Conservation (phyloP, 2,113 vertebrate genomes). For the Arizona elegans region DNA sequence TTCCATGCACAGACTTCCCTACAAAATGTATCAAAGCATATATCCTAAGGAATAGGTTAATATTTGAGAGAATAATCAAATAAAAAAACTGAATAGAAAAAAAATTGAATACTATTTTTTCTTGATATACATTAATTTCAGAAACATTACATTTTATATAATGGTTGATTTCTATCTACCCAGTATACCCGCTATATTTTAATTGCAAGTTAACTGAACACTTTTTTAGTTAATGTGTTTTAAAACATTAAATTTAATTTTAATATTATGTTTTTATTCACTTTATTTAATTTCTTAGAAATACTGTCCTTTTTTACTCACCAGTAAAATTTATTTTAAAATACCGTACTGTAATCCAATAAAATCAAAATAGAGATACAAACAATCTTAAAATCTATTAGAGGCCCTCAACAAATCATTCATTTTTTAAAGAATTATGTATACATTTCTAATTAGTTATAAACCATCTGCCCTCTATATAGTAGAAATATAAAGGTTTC, state of each 20-base stretch:
- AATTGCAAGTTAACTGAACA: background rate
- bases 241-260: background rate
- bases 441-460: background rate
- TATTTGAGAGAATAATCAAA: background rate
- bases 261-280: background rate
- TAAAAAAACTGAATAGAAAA: background rate
- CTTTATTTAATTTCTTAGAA: background rate
- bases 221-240: background rate
- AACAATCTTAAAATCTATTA: background rate
- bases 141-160: background rate
- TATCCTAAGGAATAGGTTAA: background rate
- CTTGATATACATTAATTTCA: background rate
- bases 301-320: background rate
- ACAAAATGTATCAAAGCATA: background rate
- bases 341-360: background rate
- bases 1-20: background rate
- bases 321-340: background rate
- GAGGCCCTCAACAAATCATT: background rate
- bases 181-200: background rate
- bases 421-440: background rate
- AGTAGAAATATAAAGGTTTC: background rate
- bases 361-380: background rate
- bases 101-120: background rate
- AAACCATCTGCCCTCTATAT: background rate
- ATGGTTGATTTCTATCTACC: background rate